Percentiles rank a stretch among this genome's conserved stretches.
Evolutionary conservation across 2,888 invertebrate species (phyloP).

Genomic region (Cataglyphis rosenhaueri): DNA sequence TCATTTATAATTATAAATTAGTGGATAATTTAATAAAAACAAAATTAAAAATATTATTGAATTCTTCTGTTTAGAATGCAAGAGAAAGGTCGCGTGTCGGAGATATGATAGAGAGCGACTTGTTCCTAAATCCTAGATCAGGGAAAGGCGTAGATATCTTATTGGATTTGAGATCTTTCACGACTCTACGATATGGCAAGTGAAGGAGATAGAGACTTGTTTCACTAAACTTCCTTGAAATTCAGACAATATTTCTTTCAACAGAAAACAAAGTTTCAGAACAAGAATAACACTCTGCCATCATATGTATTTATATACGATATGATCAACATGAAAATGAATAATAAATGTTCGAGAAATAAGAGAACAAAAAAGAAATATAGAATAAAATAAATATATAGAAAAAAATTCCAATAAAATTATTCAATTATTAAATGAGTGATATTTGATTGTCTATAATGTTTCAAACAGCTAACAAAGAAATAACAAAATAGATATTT

Average conservation of each 20-base stretch:
- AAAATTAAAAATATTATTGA: neutral
- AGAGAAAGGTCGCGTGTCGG: neutral
- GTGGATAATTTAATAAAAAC: neutral
- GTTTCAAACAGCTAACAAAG: neutral
- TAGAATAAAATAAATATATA: neutral
- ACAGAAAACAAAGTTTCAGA: conserved; percentile 28
- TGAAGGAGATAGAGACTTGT: neutral
- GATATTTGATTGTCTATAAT: neutral
- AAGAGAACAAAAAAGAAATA: neutral
- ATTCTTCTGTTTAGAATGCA: neutral
- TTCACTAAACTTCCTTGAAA: conserved; percentile 5
- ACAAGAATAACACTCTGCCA: neutral
- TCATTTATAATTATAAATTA: neutral
- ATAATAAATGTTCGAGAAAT: neutral
- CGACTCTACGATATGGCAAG: neutral
- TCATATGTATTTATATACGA: neutral
- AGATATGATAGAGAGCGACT: conserved; percentile 19
- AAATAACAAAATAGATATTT: neutral
- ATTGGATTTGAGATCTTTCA: neutral
- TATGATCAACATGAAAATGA: neutral
- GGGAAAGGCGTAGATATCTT: conserved; percentile 23
- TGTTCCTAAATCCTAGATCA: conserved; percentile 25
- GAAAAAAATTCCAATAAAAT: neutral
- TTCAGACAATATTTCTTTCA: neutral
- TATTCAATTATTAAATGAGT: neutral